Evolutionary conservation across 1,140 invertebrate species (phyloP), one percentile per base, ranked within the genome.

Genomic region (Sarcophaga bullata): DNA sequence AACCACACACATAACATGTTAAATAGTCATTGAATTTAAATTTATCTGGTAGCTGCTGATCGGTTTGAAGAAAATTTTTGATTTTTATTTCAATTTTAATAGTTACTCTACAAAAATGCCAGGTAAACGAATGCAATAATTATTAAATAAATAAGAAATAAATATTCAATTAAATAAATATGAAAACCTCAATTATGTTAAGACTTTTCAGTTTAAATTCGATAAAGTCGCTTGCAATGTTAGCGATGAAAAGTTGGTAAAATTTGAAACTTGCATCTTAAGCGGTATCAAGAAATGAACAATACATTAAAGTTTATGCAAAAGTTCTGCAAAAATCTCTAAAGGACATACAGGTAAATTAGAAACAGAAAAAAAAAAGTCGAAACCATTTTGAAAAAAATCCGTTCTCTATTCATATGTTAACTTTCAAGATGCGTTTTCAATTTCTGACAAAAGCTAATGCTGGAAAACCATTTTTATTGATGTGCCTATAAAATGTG

Each of bases 381-480:
- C 11, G 6, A 8, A 8, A 50, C 49, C 49, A 50, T 50, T 50
- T 50, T 50, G 7, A 50, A 50, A 8, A 50, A 6, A 8, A 50
- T 11, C 11, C 11, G 49, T 50, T 11, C 11, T 11, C 11, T 50
- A 50, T 50, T 8, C 11, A 50, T 11, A 50, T 50, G 11, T 11
- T 8, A 8, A 50, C 49, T 50, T 50, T 6, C 11, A 17, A 68
- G 62, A 17, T 15, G 1, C 62, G 17, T 17, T 68, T 68, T 19
- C 62, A 68, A 68, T 17, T 68, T 17, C 7, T 68, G n/a, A 68
- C 17, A 17, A 68, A 17, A 68, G n/a, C 17, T 8, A 68, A 68
- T 68, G 62, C n/a, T 68, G 17, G 62, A 17, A 68, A 68, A 68
- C n/a, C 62, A 68, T 68, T 68, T 68, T 15, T 68, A 17, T 68